These are phyloP conservation scores for Drosophila ananassae DNA, from an alignment of 1,140 invertebrate genomes.

Conservation along the genomic window DNA sequence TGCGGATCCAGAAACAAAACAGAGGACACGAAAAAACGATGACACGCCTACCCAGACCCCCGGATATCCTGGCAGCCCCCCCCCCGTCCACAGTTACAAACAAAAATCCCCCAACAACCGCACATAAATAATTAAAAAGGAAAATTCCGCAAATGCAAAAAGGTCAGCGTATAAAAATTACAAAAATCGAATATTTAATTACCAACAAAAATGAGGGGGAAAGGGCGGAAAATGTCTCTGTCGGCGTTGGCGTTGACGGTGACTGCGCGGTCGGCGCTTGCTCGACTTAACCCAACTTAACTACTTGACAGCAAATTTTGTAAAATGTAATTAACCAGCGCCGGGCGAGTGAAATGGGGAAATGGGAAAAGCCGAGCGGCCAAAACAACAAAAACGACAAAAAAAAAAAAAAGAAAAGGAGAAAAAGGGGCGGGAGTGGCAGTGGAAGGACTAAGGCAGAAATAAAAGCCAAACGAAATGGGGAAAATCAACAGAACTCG, in stretches of 20 bases:
- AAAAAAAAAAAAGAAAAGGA: too few species aligned
- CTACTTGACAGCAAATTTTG: constrained; percentile 83
- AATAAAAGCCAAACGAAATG: constrained; percentile 58
- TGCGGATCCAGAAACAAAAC: constrained; percentile 35
- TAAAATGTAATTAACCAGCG: constrained; percentile 84
- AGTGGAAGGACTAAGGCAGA: not conserved
- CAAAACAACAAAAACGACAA: constrained; percentile 43
- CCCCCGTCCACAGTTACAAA: not conserved
- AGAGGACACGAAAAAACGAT: constrained; percentile 25
- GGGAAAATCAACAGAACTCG: constrained; percentile 81
- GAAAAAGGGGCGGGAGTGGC: constrained; percentile 2
- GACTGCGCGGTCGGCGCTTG: constrained; percentile 26
- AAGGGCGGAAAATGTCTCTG: constrained; percentile 22
- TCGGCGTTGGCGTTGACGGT: not conserved
- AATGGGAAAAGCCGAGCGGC: constrained; percentile 32
- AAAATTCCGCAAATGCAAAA: constrained; percentile 79
- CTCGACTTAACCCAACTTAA: constrained; percentile 83
- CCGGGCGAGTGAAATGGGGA: constrained; percentile 31
- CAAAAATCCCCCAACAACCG: constrained; percentile 31
- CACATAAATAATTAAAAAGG: constrained; percentile 81
- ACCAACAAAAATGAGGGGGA: constrained; percentile 36
- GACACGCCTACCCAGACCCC: constrained; percentile 12
- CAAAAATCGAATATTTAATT: constrained; percentile 82
- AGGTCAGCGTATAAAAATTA: constrained; percentile 79
- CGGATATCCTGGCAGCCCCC: not conserved